Evolutionary conservation across 2,113 vertebrate species (phyloP), one percentile per base, ranked within the genome.

Genomic region (Nothoprocta pentlandii): DNA sequence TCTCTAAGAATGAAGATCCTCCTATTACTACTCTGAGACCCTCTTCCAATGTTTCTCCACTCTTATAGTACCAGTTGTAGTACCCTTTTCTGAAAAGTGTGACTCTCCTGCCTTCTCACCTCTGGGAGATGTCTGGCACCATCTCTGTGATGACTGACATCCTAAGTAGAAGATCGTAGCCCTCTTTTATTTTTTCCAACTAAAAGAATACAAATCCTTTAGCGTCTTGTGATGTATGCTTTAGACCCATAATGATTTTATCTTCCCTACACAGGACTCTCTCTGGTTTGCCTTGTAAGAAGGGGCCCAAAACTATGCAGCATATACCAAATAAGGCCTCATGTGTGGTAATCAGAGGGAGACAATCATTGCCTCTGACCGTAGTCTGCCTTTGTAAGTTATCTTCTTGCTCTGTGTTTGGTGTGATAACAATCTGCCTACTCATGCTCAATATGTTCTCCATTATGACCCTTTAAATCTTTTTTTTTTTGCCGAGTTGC

Each of bases 91-190:
- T 63, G 51, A 91, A 69, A 14, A 12, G 12, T 64, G 25, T 26
- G 62, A 79, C 46, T 32, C 25, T 8, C 46, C 87, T 79, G 42
- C 28, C 28, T 12, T 76, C 51, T 15, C 11, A 20, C 10, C 28
- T 94, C 79, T 53, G 47, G 64, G 32, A 81, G 53, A 2, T 76
- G 14, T 6, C 34, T 39, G 34, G 8, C 51, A 36, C 12, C 12
- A 39, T 71, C 4, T 77, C 16, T 69, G 2, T 1, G 2, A 51
- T 54, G 3, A 4, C 21, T 14, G 21, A 61, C 0, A 2, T 23
- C 49, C 90, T 14, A 78, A 30, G 28, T 56, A 30, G 54, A 30
- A 28, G 28, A 56, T 22, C 41, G 90, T 19, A 78, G 42, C 13
- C 7, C 5, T 78, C 44, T 49, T 23, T 49, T 49, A 23, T 49